Evolutionary conservation across 2,797 vertebrate species (phyloP).

Genomic region (Premnoplex brunnescens): DNA sequence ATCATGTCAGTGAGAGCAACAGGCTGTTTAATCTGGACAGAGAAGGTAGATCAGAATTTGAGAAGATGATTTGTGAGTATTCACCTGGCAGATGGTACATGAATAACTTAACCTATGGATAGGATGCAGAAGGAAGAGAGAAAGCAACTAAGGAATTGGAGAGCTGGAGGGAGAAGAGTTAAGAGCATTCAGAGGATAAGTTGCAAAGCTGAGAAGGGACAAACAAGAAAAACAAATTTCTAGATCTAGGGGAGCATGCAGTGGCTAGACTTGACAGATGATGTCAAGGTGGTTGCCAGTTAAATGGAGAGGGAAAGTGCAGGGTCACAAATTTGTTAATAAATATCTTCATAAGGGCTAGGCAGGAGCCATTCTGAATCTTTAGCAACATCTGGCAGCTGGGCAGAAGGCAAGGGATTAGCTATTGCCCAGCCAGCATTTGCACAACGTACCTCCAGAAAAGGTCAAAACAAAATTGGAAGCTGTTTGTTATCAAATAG

Average conservation of each 20-base stretch:
- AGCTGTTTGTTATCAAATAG: conserved; percentile 67
- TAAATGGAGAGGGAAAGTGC: neutral
- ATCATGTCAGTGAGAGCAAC: neutral
- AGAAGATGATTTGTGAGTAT: neutral
- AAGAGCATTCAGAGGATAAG: neutral
- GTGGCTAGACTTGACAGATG: neutral
- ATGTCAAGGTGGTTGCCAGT: neutral
- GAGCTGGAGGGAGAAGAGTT: neutral
- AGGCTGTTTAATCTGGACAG: neutral
- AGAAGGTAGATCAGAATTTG: neutral
- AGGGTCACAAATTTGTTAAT: neutral
- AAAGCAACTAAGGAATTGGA: neutral
- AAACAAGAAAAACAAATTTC: neutral
- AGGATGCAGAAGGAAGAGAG: neutral
- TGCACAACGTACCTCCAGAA: conserved; percentile 18
- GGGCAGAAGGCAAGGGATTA: conserved; percentile 54
- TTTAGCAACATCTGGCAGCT: conserved; percentile 42
- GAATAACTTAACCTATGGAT: neutral
- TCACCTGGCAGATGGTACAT: neutral
- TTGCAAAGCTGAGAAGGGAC: neutral
- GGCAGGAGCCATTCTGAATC: conserved; percentile 6
- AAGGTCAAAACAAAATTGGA: conserved; percentile 70
- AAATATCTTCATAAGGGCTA: neutral
- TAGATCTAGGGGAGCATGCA: neutral
- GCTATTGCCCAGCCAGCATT: conserved; percentile 56